These are phyloP conservation scores for Mythimna impura DNA, from an alignment of 2,888 invertebrate species.

Conservation along the genomic window DNA sequence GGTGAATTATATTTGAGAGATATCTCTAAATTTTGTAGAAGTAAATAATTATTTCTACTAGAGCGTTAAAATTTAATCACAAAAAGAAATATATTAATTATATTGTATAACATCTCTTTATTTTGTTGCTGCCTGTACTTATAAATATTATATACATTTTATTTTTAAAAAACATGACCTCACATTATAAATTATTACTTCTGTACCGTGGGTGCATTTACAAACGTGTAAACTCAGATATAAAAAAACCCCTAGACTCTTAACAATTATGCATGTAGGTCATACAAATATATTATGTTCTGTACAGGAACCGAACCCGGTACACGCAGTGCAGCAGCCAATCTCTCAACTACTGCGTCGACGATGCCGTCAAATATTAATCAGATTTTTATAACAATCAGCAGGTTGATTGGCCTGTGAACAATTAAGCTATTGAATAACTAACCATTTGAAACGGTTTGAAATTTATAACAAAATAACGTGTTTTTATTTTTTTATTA, in stretches of 20 bases:
- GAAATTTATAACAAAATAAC: conserved; percentile 44
- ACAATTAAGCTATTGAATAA: conserved; percentile 50
- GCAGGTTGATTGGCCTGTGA: conserved; percentile 27
- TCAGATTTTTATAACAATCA: conserved; percentile 35
- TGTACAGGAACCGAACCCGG: no score
- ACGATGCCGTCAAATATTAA: not conserved
- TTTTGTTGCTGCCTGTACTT: conserved; percentile 15
- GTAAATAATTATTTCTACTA: no score
- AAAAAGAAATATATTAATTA: not conserved
- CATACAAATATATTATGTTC: no score
- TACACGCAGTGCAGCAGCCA: no score
- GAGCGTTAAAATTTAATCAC: no score
- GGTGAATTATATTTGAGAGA: conserved; percentile 10
- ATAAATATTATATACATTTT: not conserved
- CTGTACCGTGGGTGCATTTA: no score
- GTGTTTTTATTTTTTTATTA: conserved; percentile 22
- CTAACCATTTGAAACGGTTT: conserved; percentile 53
- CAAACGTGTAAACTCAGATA: no score
- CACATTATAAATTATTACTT: no score
- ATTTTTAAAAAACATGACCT: not conserved
- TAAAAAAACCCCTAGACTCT: no score
- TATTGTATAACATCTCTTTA: not conserved
- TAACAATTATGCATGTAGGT: no score
- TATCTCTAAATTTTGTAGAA: not conserved
- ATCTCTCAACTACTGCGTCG: no score